Percentiles rank a stretch among this genome's conserved stretches.
phyloP scores from a whole-genome alignment of 2,113 vertebrate genomes.

The Nerophis lumbriciformis region DNA sequence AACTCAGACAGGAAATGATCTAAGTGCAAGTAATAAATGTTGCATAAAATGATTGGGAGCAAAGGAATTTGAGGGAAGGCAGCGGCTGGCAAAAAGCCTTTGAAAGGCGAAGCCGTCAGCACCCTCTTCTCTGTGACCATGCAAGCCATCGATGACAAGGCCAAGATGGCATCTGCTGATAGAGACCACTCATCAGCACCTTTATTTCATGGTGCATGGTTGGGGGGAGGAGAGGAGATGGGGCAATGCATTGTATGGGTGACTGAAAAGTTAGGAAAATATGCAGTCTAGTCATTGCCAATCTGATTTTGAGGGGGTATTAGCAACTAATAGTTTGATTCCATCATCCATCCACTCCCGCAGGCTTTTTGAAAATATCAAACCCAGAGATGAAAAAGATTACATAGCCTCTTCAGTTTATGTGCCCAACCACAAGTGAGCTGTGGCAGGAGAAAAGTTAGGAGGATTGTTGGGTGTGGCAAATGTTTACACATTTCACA shows the following conservation, averaged over 20 bases:
- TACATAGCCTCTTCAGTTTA: background rate
- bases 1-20: constrained; percentile 63
- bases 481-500: no score
- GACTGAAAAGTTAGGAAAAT: constrained; percentile 3
- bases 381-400: no score
- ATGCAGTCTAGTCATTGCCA: background rate
- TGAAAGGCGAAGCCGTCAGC: constrained; percentile 63
- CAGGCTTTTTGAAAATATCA: background rate
- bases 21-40: constrained; percentile 68
- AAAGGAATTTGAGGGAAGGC: constrained; percentile 59
- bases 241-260: background rate
- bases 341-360: background rate
- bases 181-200: constrained; percentile 68
- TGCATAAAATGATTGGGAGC: constrained; percentile 58
- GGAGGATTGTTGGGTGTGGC: no score
- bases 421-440: background rate
- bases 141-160: constrained; percentile 66
- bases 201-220: constrained; percentile 55
- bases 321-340: background rate
- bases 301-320: background rate
- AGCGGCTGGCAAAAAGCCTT: constrained; percentile 50
- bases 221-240: constrained; percentile 5
- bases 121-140: constrained; percentile 52
- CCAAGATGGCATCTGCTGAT: constrained; percentile 71
- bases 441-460: no score